Conservation (phyloP, 2,797 vertebrate species). For the Centroberyx gerrardi region DNA sequence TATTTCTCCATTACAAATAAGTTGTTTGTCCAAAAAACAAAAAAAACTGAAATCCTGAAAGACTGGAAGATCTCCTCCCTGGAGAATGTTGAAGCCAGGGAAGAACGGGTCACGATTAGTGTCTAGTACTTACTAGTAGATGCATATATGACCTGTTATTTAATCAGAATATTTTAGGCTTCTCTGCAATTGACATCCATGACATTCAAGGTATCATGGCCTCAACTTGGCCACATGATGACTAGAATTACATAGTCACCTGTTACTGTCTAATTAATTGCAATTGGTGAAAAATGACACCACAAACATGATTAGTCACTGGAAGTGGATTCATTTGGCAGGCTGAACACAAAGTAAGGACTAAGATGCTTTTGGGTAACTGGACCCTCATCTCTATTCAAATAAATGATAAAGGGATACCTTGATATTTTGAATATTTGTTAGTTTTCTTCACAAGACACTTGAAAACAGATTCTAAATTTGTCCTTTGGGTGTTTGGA, state of each 20-base stretch:
- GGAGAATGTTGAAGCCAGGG: no score
- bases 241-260: neutral
- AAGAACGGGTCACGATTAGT: no score
- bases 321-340: neutral
- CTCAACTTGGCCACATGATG: neutral
- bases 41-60: conserved; percentile 37
- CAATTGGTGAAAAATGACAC: no score
- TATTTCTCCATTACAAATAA: neutral
- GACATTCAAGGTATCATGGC: neutral
- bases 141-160: neutral
- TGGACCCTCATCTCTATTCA: neutral
- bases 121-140: neutral
- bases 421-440: neutral
- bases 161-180: no score
- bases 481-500: neutral
- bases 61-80: conserved; percentile 22
- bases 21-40: conserved; percentile 18
- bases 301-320: no score
- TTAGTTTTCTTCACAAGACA: neutral
- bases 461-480: neutral
- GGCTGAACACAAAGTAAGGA: neutral
- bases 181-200: neutral
- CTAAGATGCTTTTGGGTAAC: conserved; percentile 37
- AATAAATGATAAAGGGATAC: neutral
- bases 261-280: no score